Evolutionary conservation across 2,113 vertebrate genomes (phyloP), one percentile per base, ranked within the genome.

Genomic region (Apodemus speciosus): DNA sequence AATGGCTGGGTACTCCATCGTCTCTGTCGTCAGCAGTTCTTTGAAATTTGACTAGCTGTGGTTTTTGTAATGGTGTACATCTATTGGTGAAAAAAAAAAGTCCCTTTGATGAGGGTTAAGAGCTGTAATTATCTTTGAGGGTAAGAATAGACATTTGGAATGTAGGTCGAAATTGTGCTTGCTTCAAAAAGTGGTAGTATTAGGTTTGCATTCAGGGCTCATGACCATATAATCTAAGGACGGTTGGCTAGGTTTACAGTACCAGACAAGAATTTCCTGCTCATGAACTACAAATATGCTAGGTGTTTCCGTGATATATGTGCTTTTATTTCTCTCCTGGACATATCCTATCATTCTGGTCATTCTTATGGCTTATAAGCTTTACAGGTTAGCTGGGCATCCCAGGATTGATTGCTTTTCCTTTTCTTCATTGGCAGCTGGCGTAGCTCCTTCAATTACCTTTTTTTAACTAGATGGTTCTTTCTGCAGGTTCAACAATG

Each of bases 1-100:
- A 20, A 9, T 51, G 30, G 10, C n/a, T 25, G 35, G 20, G 1
- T 1, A 35, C 9, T 9, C 8, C 21, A 58, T 40, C 1, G 11
- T 16, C 23, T 53, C 3, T 30, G 35, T 80, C 0, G 13, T 15
- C 53, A 27, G 11, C 23, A 25, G 35, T 25, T 25, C 35, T 40
- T 40, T 9, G 20, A 5, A 16, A 15, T 60, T 58, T 56, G 51
- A 40, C n/a, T 35, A 58, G 77, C 38, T 60, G 13, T 81, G 6
- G 1, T 9, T 27, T 80, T 58, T 80, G 11, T 81, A 27, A 58
- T 27, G 6, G 3, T 53, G 32, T 6, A 53, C 1, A 53, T 32
- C 14, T 76, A 3, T 25, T 21, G 20, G 32, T n/a, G 43, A 46
- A 1, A 8, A 69, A 35, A 56, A n/a, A 16, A 56, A 53, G 27